These are phyloP conservation scores for Takifugu ocellatus DNA, from an alignment of 2,797 vertebrate genomes.

Conservation along the genomic window DNA sequence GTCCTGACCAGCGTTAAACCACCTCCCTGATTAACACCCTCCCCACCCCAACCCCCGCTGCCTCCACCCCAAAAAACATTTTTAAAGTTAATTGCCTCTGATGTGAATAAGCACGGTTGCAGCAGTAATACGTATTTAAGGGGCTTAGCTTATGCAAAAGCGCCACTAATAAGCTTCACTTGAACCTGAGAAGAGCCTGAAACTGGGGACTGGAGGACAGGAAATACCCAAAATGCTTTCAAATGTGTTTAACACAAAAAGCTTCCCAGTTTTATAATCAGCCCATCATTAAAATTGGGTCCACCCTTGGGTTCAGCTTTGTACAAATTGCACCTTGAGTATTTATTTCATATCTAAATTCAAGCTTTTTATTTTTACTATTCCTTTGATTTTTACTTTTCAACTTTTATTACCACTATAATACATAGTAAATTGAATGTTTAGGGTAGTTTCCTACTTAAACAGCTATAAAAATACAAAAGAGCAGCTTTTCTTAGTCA, in stretches of 20 bases:
- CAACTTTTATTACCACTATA: too few species aligned
- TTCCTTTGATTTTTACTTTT: too few species aligned
- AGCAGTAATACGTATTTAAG: slow-evolving; percentile 58
- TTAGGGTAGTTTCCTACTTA: too few species aligned
- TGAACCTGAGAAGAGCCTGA: slow-evolving; percentile 47
- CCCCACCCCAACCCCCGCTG: slow-evolving; percentile 44
- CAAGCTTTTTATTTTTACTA: too few species aligned
- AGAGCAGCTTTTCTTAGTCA: too few species aligned
- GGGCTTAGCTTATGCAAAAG: slow-evolving; percentile 50
- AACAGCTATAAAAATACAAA: too few species aligned
- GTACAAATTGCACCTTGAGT: too few species aligned
- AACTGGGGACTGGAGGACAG: slow-evolving; percentile 9
- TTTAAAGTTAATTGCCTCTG: slow-evolving; percentile 64
- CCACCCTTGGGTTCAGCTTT: slow-evolving; percentile 6
- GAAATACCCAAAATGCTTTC: slow-evolving; percentile 51
- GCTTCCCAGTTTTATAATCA: slow-evolving; percentile 46
- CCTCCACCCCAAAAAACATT: slow-evolving; percentile 28
- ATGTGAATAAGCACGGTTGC: slow-evolving; percentile 62
- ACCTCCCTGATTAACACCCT: slow-evolving; percentile 17
- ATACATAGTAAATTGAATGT: too few species aligned
- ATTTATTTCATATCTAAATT: too few species aligned
- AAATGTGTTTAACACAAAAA: slow-evolving; percentile 37
- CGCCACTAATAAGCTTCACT: slow-evolving; percentile 30
- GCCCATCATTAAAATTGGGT: slow-evolving; percentile 47
- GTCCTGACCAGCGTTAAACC: slow-evolving; percentile 59